Percentiles rank a stretch among this genome's conserved stretches.
Evolutionary conservation across 2,113 vertebrate species (phyloP).

Genomic region (Mus pahari): DNA sequence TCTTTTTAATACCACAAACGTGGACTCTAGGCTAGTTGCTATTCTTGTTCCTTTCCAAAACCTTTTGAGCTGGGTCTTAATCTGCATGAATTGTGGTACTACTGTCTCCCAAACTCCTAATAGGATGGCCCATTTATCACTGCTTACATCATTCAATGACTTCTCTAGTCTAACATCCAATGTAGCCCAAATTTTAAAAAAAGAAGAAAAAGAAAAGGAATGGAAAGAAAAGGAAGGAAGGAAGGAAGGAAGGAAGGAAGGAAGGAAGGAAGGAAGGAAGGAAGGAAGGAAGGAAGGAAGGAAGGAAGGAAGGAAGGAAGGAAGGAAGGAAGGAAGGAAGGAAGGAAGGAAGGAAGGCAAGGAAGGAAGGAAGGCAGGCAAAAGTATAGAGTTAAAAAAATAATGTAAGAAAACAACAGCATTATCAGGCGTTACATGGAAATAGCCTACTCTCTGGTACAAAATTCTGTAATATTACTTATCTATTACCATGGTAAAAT

Average conservation of each 20-base stretch:
- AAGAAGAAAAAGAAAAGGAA: neutral
- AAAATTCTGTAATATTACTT: neutral
- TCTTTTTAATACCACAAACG: neutral
- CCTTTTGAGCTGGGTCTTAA: neutral
- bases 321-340: neutral
- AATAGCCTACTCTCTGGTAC: neutral
- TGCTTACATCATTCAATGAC: neutral
- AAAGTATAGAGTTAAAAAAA: neutral
- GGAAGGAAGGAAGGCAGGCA: neutral
- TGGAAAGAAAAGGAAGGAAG: too few relatives aligned
- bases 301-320: too few relatives aligned
- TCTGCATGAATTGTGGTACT: neutral
- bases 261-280: neutral
- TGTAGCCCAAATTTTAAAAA: neutral
- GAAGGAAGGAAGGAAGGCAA: neutral
- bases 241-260: too few relatives aligned
- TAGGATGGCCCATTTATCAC: neutral
- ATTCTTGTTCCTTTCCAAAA: neutral
- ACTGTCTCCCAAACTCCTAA: neutral
- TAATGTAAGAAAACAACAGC: neutral
- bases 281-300: neutral
- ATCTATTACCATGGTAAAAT: neutral
- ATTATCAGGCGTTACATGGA: neutral
- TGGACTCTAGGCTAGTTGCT: neutral
- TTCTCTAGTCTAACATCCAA: neutral